These are phyloP conservation scores for Donacobius atricapilla DNA, from an alignment of 2,113 vertebrate species.

Conservation along the genomic window DNA sequence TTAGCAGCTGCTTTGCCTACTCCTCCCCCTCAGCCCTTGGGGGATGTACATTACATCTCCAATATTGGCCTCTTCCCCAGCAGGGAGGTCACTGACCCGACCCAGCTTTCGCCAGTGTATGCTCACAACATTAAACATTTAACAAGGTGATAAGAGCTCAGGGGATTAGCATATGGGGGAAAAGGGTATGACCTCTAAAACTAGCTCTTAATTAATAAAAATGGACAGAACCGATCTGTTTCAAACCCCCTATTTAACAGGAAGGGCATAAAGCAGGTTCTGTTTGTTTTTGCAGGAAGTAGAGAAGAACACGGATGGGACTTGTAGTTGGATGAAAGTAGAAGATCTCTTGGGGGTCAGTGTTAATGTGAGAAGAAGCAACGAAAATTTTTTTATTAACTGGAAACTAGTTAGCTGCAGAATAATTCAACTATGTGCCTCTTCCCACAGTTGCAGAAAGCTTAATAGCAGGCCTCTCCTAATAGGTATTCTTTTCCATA, in stretches of 20 bases:
- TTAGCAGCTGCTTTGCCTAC: not conserved
- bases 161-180: not conserved
- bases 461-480: not conserved
- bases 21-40: not conserved
- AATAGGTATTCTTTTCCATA: not conserved
- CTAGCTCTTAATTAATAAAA: constrained; percentile 16
- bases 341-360: not conserved
- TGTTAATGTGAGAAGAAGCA: not conserved
- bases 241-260: not conserved
- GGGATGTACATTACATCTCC: not conserved
- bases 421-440: not conserved
- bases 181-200: not conserved
- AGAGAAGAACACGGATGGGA: not conserved
- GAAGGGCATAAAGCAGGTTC: not conserved
- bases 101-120: not conserved
- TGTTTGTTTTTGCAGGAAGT: not conserved
- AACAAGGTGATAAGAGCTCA: not conserved
- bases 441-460: not conserved
- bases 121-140: not conserved
- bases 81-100: not conserved
- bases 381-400: not conserved
- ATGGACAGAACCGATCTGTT: not conserved
- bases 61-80: not conserved
- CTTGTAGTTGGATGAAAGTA: not conserved
- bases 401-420: not conserved